Percentiles rank a stretch among this genome's conserved stretches.
Evolutionary conservation across 2,113 vertebrate genomes (phyloP).

Genomic region (Emydocephalus ijimae): DNA sequence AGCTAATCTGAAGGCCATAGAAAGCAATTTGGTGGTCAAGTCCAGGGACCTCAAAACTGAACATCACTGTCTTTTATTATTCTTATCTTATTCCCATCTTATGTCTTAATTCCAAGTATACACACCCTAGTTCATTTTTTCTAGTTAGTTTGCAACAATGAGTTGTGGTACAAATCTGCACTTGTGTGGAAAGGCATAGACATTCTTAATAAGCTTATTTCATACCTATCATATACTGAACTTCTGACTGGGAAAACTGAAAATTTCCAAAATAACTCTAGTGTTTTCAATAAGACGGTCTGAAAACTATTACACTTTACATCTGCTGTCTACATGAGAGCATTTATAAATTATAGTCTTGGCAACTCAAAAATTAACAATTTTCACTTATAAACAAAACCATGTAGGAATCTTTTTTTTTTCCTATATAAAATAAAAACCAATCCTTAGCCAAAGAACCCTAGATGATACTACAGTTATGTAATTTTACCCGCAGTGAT

Average conservation of each 20-base stretch:
- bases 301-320: background rate
- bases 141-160: background rate
- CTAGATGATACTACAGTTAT: constrained; percentile 30
- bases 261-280: background rate
- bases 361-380: background rate
- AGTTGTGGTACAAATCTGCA: background rate
- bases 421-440: constrained; percentile 10
- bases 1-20: background rate
- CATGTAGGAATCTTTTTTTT: background rate
- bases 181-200: background rate
- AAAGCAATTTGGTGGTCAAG: background rate
- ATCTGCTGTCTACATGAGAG: background rate
- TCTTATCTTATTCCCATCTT: background rate
- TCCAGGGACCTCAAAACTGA: background rate
- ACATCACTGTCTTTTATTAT: background rate
- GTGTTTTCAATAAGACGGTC: background rate
- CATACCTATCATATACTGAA: background rate
- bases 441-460: constrained; percentile 4
- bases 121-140: background rate
- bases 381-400: background rate
- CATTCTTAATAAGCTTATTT: background rate
- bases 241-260: background rate
- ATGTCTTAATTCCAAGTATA: background rate
- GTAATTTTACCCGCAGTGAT: background rate
- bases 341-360: background rate